Conservation (phyloP, 2,797 vertebrate genomes). For the Enteromius trimaculatus region DNA sequence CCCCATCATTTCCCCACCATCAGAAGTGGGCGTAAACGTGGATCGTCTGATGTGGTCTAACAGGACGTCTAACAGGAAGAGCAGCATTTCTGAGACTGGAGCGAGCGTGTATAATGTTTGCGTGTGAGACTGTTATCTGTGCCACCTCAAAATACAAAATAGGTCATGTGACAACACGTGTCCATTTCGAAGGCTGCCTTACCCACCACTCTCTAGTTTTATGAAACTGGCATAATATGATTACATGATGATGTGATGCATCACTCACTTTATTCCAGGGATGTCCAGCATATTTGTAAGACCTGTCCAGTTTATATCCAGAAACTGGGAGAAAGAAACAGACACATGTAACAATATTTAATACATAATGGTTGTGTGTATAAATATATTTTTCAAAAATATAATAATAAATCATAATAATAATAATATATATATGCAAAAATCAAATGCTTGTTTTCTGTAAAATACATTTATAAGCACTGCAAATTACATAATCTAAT, state of each 20-base stretch:
- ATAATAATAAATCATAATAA: too few species aligned
- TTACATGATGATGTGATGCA: background rate
- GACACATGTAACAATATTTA: background rate
- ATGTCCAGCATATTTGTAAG: constrained; percentile 97
- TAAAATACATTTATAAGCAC: background rate
- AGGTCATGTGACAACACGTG: constrained; percentile 24
- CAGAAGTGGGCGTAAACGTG: constrained; percentile 7
- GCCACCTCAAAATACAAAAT: constrained; percentile 33
- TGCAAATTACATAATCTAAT: background rate
- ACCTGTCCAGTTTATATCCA: constrained; percentile 98
- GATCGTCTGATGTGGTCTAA: constrained; percentile 20
- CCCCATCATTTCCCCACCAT: background rate
- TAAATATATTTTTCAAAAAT: too few species aligned
- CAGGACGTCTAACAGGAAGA: constrained; percentile 38
- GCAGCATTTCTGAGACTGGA: constrained; percentile 20
- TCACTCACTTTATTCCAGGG: constrained; percentile 94
- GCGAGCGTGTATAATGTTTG: constrained; percentile 17
- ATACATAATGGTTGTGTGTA: background rate
- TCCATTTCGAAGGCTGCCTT: background rate
- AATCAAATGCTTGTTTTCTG: background rate
- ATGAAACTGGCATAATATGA: background rate
- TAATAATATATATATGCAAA: background rate
- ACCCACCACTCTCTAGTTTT: background rate
- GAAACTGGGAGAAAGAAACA: constrained; percentile 76
- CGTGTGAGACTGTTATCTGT: constrained; percentile 22